Evolutionary conservation across 2,888 invertebrate species (phyloP).

Genomic region (Poecilobothrus nobilitatus): DNA sequence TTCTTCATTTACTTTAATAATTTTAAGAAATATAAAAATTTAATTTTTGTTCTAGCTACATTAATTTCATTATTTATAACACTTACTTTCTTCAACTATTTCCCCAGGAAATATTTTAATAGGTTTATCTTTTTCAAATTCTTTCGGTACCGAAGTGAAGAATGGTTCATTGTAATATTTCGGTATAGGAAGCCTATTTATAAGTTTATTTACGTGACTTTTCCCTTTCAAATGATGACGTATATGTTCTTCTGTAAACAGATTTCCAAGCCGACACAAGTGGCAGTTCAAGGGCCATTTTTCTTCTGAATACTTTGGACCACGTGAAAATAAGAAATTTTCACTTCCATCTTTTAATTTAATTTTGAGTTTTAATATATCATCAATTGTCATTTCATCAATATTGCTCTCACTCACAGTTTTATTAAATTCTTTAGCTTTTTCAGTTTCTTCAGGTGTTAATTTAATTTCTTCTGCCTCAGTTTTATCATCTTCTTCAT

Average conservation of each 20-base stretch:
- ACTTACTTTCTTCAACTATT: slow-evolving; percentile 21
- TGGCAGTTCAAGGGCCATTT: slow-evolving; percentile 22
- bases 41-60: too few species aligned
- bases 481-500: not conserved
- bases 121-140: slow-evolving; percentile 12
- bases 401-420: not conserved
- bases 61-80: not conserved
- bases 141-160: slow-evolving; percentile 12
- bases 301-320: slow-evolving; percentile 21
- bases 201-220: slow-evolving; percentile 14
- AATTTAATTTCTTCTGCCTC: not conserved
- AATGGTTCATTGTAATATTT: slow-evolving; percentile 18
- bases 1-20: slow-evolving; percentile 17
- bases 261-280: slow-evolving; percentile 18
- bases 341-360: slow-evolving; percentile 18
- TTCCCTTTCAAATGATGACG: slow-evolving; percentile 16
- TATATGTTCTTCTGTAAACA: slow-evolving; percentile 16
- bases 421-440: not conserved
- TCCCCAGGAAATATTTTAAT: slow-evolving; percentile 22
- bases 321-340: slow-evolving; percentile 17
- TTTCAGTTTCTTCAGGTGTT: not conserved
- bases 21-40: not conserved
- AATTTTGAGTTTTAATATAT: slow-evolving; percentile 15
- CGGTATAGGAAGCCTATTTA: slow-evolving; percentile 11
- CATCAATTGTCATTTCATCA: slow-evolving; percentile 13